These are phyloP conservation scores for Brachyistius frenatus DNA, from an alignment of 2,113 vertebrate genomes.

Conservation along the genomic window DNA sequence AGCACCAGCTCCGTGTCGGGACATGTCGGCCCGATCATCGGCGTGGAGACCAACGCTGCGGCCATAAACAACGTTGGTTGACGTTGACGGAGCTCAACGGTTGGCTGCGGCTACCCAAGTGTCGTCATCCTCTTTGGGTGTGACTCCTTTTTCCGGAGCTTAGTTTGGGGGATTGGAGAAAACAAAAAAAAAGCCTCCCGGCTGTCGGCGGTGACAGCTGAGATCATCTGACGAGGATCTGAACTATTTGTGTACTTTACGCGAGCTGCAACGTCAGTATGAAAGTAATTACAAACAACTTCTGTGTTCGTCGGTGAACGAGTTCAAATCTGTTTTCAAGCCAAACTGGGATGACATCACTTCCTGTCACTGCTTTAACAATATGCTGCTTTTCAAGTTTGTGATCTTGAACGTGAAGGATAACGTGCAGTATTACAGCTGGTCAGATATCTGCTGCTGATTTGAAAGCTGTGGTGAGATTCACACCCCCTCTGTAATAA, in stretches of 20 bases:
- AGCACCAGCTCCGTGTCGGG: background rate
- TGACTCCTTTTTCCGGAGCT: background rate
- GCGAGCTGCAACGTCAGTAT: background rate
- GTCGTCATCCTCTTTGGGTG: background rate
- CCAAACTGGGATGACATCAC: conserved; percentile 11
- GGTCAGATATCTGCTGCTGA: background rate
- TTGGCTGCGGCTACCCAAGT: background rate
- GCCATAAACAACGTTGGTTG: background rate
- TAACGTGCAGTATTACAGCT: background rate
- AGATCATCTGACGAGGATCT: background rate
- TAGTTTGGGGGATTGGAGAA: background rate
- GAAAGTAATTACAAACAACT: background rate
- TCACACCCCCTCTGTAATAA: too few species aligned
- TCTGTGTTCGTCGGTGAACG: background rate
- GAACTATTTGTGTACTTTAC: conserved; percentile 22
- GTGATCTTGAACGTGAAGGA: background rate
- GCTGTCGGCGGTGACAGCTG: conserved; percentile 19
- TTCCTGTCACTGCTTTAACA: conserved; percentile 1
- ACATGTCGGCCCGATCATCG: conserved; percentile 7
- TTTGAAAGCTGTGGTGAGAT: background rate
- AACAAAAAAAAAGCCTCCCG: background rate
- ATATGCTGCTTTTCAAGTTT: background rate
- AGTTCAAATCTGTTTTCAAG: background rate
- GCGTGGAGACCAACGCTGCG: background rate
- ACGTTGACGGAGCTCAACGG: background rate